Conservation (phyloP, 1,140 invertebrate species). For the Trinorchestia longiramus region DNA sequence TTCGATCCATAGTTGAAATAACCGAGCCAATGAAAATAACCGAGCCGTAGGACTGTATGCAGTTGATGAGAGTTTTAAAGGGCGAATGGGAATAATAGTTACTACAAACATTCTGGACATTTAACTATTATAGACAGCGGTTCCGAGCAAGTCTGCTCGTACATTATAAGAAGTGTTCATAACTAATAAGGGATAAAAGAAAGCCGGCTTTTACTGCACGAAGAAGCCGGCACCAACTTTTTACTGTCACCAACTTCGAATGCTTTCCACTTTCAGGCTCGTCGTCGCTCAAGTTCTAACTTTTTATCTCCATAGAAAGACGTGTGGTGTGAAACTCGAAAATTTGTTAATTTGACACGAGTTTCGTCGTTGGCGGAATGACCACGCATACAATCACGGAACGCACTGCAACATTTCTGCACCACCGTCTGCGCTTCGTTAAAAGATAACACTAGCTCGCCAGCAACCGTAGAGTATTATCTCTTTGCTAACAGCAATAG, state of each 20-base stretch:
- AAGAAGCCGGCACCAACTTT: no score
- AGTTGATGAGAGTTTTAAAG: background rate
- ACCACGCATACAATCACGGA: background rate
- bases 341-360: background rate
- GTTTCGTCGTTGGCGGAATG: background rate
- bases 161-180: background rate
- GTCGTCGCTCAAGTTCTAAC: background rate
- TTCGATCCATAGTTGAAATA: no score
- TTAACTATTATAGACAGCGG: background rate
- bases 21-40: background rate
- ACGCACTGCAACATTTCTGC: background rate
- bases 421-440: background rate
- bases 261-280: background rate
- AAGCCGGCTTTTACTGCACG: background rate
- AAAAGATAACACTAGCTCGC: background rate
- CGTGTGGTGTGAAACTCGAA: background rate
- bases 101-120: background rate
- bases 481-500: background rate
- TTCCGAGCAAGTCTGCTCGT: background rate
- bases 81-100: background rate
- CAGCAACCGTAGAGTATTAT: background rate
- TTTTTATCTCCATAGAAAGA: slow-evolving; percentile 9
- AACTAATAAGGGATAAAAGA: background rate
- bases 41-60: background rate
- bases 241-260: background rate